Evolutionary conservation across 1,140 invertebrate species (phyloP).

Genomic region (Spodoptera frugiperda): DNA sequence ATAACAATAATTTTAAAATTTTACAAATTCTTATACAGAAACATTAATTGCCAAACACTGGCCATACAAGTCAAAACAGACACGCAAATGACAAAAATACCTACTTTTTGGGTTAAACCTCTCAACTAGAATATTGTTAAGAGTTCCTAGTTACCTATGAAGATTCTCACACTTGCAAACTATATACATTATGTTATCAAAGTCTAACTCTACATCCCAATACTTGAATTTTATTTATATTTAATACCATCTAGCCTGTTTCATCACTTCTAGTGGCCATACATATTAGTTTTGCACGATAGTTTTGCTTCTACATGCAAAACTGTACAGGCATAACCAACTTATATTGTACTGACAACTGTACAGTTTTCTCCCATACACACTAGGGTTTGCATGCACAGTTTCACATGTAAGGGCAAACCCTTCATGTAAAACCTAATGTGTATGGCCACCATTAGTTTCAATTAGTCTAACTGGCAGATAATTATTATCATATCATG

Average conservation of each 20-base stretch:
- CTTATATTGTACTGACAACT: no score
- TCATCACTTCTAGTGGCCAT: no score
- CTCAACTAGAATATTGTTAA: not conserved
- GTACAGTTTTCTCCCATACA: no score
- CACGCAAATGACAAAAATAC: constrained; percentile 3
- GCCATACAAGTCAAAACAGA: not conserved
- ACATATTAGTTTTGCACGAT: no score
- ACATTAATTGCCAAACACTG: not conserved
- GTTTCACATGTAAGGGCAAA: no score
- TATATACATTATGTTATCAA: constrained; percentile 16
- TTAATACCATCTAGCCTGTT: not conserved
- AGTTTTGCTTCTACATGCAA: no score
- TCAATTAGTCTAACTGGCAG: no score
- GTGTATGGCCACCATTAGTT: no score
- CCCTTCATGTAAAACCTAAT: no score
- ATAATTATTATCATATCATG: no score
- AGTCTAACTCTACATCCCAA: constrained; percentile 9
- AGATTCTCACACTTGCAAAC: not conserved
- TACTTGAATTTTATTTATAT: constrained; percentile 11
- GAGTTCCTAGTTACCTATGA: not conserved
- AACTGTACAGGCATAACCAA: no score
- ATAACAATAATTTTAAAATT: constrained; percentile 22
- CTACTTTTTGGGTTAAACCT: not conserved
- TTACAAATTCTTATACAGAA: constrained; percentile 33
- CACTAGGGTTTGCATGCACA: no score